A percentile compares a stretch with the other conserved stretches of the same genome.
These are phyloP conservation scores for Calyptommatus sinebrachiatus DNA, from an alignment of 2,113 vertebrate species.

Conservation along the genomic window DNA sequence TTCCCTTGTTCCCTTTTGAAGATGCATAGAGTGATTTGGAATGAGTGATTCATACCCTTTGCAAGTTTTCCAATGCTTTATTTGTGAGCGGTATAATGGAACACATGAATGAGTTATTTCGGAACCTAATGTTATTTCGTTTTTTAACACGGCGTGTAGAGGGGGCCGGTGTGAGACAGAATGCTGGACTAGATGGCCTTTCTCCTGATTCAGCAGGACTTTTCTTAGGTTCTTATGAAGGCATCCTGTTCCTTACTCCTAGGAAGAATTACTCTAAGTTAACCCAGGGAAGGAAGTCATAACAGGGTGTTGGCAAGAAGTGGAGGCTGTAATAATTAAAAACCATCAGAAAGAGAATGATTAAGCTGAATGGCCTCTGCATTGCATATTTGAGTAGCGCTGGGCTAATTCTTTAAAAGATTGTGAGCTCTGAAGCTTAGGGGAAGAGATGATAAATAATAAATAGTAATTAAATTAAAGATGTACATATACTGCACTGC, in stretches of 20 bases:
- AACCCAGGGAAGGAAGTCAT: conserved; percentile 36
- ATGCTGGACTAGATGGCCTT: no score
- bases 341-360: conserved; percentile 22
- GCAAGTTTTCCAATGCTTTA: no score
- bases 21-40: background rate
- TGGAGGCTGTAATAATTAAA: conserved; percentile 24
- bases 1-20: conserved; percentile 7
- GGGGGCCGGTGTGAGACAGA: no score
- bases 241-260: conserved; percentile 21
- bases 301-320: conserved; percentile 33
- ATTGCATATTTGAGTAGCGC: conserved; percentile 21
- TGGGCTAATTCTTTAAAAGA: conserved; percentile 34
- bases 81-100: no score
- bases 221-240: background rate
- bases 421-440: conserved; percentile 4
- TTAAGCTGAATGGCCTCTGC: conserved; percentile 24
- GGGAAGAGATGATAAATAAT: conserved; percentile 51
- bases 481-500: background rate
- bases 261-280: conserved; percentile 32
- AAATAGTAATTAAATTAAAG: conserved; percentile 60
- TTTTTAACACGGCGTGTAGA: no score
- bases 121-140: no score
- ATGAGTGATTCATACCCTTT: background rate
- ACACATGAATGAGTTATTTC: no score
- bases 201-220: no score